Conservation (phyloP, 1,140 invertebrate genomes). For the Dinoponera quadriceps region DNA sequence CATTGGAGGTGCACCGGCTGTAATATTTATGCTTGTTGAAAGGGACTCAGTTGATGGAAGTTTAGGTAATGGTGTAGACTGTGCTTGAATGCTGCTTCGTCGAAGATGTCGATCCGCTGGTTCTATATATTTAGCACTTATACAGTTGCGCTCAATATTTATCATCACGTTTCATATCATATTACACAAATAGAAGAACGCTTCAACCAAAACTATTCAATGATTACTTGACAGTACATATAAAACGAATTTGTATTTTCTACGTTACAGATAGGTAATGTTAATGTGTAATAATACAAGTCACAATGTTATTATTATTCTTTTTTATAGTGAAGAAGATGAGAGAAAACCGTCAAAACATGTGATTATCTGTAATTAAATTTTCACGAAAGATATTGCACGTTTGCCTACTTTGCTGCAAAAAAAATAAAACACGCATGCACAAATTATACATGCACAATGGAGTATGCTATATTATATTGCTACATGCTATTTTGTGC, state of each 20-base stretch:
- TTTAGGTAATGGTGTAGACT: slow-evolving; percentile 81
- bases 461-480: slow-evolving; percentile 10
- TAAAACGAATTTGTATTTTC: not conserved
- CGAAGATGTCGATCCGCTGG: slow-evolving; percentile 81
- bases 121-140: slow-evolving; percentile 77
- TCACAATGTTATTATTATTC: slow-evolving; percentile 4
- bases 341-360: slow-evolving; percentile 53
- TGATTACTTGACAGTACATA: slow-evolving; percentile 1
- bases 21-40: slow-evolving; percentile 78
- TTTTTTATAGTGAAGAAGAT: slow-evolving; percentile 16
- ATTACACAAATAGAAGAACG: slow-evolving; percentile 30
- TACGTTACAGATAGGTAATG: slow-evolving; percentile 25
- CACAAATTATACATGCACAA: slow-evolving; percentile 34
- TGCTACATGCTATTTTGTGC: slow-evolving; percentile 4
- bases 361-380: slow-evolving; percentile 32
- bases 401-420: slow-evolving; percentile 11
- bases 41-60: slow-evolving; percentile 84
- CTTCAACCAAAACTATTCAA: slow-evolving; percentile 11
- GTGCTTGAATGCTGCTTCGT: slow-evolving; percentile 82
- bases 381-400: slow-evolving; percentile 9
- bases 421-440: slow-evolving; percentile 34
- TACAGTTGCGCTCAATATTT: slow-evolving; percentile 60
- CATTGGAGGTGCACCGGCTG: slow-evolving; percentile 78
- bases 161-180: slow-evolving; percentile 41
- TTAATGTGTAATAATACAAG: slow-evolving; percentile 6